Evolutionary conservation across 1,140 invertebrate genomes (phyloP).

Genomic region (Drosophila azteca): DNA sequence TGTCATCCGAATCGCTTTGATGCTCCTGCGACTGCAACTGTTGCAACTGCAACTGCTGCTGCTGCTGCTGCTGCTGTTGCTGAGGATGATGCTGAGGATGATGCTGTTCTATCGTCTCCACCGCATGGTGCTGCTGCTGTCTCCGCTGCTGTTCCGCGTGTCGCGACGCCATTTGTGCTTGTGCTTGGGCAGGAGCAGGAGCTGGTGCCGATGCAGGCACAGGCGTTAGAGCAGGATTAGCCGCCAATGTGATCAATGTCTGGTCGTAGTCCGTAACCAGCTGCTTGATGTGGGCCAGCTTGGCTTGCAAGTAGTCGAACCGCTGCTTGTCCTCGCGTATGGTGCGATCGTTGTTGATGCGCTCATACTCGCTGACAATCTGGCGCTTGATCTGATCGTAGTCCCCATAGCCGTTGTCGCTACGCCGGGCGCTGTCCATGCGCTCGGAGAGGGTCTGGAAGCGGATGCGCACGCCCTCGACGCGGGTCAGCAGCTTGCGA

Average conservation of each 20-base stretch:
- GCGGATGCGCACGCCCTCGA: slow-evolving; percentile 90
- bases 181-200: slow-evolving; percentile 16
- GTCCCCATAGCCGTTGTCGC: slow-evolving; percentile 60
- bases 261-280: slow-evolving; percentile 92
- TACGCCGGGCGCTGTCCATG: slow-evolving; percentile 54
- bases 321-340: slow-evolving; percentile 89
- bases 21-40: slow-evolving; percentile 37
- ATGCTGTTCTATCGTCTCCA: slow-evolving; percentile 62
- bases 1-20: slow-evolving; percentile 72
- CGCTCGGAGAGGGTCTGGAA: slow-evolving; percentile 88
- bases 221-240: slow-evolving; percentile 8
- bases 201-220: slow-evolving; percentile 6
- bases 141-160: slow-evolving; percentile 41
- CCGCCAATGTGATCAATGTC: slow-evolving; percentile 61
- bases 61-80: slow-evolving; percentile 30
- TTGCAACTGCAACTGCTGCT: slow-evolving; percentile 27
- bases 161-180: slow-evolving; percentile 24
- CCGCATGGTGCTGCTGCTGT: slow-evolving; percentile 57
- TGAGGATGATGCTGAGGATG: slow-evolving; percentile 31
- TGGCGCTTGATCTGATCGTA: slow-evolving; percentile 86
- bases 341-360: slow-evolving; percentile 89
- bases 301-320: slow-evolving; percentile 94
- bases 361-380: slow-evolving; percentile 92
- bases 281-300: slow-evolving; percentile 94
- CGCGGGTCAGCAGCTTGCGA: slow-evolving; percentile 88